These are phyloP conservation scores for Leptinotarsa rubiginosa DNA, from an alignment of 2,888 invertebrate species.

Conservation along the genomic window DNA sequence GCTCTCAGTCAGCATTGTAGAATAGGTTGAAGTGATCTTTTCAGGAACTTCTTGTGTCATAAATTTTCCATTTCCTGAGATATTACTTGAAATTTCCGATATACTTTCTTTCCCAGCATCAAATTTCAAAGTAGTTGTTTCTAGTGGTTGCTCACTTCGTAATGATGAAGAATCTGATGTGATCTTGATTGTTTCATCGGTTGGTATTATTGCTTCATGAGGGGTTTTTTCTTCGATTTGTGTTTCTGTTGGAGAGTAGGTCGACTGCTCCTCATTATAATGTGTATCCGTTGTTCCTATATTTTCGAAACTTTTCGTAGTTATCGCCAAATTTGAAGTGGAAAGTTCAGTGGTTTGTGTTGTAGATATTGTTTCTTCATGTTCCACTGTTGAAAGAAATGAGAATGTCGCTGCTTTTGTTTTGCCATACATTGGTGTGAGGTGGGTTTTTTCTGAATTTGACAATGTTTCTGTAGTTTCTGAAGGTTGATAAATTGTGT, in stretches of 20 bases:
- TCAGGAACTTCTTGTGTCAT: conserved; percentile 4
- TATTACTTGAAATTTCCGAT: neutral
- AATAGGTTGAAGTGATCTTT: neutral
- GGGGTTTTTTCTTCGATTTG: too few relatives aligned
- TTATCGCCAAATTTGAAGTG: too few relatives aligned
- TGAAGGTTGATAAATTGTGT: neutral
- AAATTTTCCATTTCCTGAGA: conserved; percentile 5
- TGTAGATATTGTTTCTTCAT: neutral
- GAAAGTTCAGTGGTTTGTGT: too few relatives aligned
- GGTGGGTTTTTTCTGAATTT: neutral
- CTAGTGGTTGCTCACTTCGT: conserved; percentile 18
- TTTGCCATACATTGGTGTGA: neutral
- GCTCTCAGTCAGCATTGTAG: too few relatives aligned
- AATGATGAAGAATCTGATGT: too few relatives aligned
- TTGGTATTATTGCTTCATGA: too few relatives aligned
- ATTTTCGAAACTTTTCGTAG: too few relatives aligned
- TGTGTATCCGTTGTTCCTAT: too few relatives aligned
- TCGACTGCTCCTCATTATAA: too few relatives aligned
- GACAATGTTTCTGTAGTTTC: neutral
- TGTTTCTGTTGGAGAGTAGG: too few relatives aligned
- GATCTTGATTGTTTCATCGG: too few relatives aligned
- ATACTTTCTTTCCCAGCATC: neutral
- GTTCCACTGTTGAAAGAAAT: neutral
- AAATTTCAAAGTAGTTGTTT: conserved; percentile 33
- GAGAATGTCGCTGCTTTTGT: too few relatives aligned